Evolutionary conservation across 2,797 vertebrate genomes (phyloP).

Genomic region (Bradypodion pumilum): DNA sequence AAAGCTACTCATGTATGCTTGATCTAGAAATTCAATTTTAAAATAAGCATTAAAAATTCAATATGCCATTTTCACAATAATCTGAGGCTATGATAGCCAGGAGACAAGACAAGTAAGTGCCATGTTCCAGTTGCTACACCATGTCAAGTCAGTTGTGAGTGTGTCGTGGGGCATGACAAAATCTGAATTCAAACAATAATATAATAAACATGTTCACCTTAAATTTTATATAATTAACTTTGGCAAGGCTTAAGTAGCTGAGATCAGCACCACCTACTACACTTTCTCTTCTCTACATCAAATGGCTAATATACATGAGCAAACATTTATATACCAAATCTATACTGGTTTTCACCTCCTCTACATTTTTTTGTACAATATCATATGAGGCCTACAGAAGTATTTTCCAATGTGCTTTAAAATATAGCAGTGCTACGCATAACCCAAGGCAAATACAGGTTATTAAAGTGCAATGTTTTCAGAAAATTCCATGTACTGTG

Average conservation of each 20-base stretch:
- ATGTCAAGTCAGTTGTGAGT: neutral
- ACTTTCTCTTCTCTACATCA: neutral
- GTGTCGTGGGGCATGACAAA: neutral
- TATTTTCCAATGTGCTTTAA: neutral
- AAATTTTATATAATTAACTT: neutral
- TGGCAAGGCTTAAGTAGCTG: neutral
- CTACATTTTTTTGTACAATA: neutral
- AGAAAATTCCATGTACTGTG: neutral
- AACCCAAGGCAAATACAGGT: neutral
- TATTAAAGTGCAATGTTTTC: neutral
- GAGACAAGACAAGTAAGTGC: neutral
- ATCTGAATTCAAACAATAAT: neutral
- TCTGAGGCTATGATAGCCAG: neutral
- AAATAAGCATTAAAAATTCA: constrained; percentile 37
- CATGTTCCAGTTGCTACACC: neutral
- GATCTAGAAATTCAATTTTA: constrained; percentile 18
- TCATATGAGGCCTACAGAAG: neutral
- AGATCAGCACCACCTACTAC: neutral
- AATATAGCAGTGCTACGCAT: neutral
- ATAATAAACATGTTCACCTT: neutral
- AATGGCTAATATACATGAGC: neutral
- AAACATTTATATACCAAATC: neutral
- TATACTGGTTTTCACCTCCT: neutral
- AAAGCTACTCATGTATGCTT: neutral
- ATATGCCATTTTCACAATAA: neutral